Evolutionary conservation across 2,888 invertebrate species (phyloP).

Genomic region (Temnothorax ravouxi): DNA sequence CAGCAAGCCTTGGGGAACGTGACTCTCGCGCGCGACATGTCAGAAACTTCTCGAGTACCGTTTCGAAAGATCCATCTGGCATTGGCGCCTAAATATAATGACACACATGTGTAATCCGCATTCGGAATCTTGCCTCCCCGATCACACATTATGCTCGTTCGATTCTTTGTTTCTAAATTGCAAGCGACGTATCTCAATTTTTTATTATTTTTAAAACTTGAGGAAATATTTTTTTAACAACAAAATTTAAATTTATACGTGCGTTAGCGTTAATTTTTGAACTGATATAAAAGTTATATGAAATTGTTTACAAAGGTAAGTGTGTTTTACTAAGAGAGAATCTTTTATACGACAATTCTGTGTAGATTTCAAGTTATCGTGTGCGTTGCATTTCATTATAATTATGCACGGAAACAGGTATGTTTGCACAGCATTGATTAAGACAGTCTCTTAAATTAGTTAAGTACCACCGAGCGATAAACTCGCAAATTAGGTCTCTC

Average conservation of each 20-base stretch:
- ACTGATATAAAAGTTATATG: neutral
- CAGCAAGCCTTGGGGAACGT: constrained; percentile 69
- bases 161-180: neutral
- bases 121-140: neutral
- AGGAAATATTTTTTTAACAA: neutral
- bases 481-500: constrained; percentile 65
- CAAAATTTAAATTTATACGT: neutral
- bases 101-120: constrained; percentile 4
- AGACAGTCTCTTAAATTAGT: constrained; percentile 42
- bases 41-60: constrained; percentile 62
- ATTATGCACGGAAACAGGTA: neutral
- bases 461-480: constrained; percentile 60
- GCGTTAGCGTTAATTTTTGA: neutral
- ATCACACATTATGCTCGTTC: neutral
- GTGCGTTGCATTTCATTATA: constrained; percentile 7
- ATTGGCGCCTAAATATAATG: constrained; percentile 31
- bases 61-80: constrained; percentile 46
- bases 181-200: neutral
- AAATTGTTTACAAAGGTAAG: neutral
- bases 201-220: neutral
- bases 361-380: neutral
- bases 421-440: neutral
- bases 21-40: constrained; percentile 73
- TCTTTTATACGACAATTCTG: neutral
- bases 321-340: neutral